Evolutionary conservation across 2,113 vertebrate genomes (phyloP), one percentile per base, ranked within the genome.

Genomic region (Oreochromis spilurus): DNA sequence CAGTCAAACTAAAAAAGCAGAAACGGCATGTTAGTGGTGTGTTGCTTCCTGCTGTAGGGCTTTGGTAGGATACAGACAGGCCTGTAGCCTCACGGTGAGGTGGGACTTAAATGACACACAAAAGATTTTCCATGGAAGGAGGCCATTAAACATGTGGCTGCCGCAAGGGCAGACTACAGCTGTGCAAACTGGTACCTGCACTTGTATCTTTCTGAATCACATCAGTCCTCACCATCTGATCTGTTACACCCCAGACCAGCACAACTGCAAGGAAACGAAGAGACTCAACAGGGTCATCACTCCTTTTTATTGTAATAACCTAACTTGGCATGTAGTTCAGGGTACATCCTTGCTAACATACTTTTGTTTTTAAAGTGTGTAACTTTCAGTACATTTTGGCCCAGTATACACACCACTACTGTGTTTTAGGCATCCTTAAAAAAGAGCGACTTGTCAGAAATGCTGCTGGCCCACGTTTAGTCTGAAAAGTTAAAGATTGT

Each of bases 161-260:
- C 45, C 1, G 6, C 2, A 7, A 62, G 60, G 72, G 81, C 65
- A 34, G 70, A 81, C 67, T 81, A 52, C 90, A 95, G 94, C 93
- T 94, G 91, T 92, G 79, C 89, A 94, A 90, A 94, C 91, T 85
- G 82, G 45, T 83, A 90, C 92, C 92, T 91, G 75, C 45, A 50
- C 52, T 77, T 65, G 34, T 65, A 65, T 21, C 16, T 80, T 67
- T 77, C 50, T 43, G 34, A 24, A n/a, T n/a, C 79, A 40, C 58
- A 16, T 34, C 26, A 48, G 43, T 40, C 12, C 58, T 17, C 84
- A 38, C 38, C 36, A 19, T 67, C n/a, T 80, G 75, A 87, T 84
- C 84, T 53, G 53, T 72, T 5, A 31, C 72, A 67, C 2, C 21
- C 84, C 11, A 21, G 4, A 5, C 50, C 36, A 38, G 45, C 70